Evolutionary conservation across 1,140 invertebrate genomes (phyloP).

Genomic region (Triops longicaudatus): DNA sequence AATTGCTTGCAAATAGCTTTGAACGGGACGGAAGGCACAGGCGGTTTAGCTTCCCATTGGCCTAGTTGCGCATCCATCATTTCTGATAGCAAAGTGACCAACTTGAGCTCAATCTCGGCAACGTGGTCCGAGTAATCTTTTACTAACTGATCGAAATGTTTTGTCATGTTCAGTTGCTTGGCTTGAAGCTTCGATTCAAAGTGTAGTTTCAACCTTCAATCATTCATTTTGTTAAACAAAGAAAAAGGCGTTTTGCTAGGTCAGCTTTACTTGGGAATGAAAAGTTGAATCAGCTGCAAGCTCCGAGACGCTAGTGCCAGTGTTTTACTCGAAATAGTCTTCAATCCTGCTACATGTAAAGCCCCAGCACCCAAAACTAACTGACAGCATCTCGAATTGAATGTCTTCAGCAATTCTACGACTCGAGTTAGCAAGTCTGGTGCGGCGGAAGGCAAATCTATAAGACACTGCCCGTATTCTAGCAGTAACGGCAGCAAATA

Average conservation of each 20-base stretch:
- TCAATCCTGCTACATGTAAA: constrained; percentile 83
- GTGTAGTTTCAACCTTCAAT: constrained; percentile 38
- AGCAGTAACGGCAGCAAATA: constrained; percentile 53
- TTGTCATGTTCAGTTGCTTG: constrained; percentile 41
- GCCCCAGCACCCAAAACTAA: constrained; percentile 92
- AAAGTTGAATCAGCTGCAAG: constrained; percentile 55
- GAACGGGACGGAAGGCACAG: constrained; percentile 87
- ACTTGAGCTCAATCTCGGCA: constrained; percentile 81
- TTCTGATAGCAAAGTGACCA: constrained; percentile 78
- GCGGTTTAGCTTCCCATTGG: constrained; percentile 86
- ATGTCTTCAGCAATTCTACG: constrained; percentile 75
- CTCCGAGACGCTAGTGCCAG: constrained; percentile 82
- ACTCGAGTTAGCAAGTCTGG: constrained; percentile 73
- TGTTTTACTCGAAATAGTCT: constrained; percentile 93
- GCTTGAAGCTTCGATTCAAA: constrained; percentile 41
- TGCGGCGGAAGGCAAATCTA: constrained; percentile 47
- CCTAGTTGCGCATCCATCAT: constrained; percentile 64
- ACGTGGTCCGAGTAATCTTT: constrained; percentile 58
- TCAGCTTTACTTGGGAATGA: constrained; percentile 40
- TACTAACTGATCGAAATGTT: constrained; percentile 46
- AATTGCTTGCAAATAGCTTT: constrained; percentile 60
- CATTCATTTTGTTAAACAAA: background rate
- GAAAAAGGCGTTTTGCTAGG: background rate
- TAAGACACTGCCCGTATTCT: constrained; percentile 77
- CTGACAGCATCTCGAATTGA: constrained; percentile 88